These are phyloP conservation scores for Vidua macroura DNA, from an alignment of 2,113 vertebrate genomes.

Conservation along the genomic window DNA sequence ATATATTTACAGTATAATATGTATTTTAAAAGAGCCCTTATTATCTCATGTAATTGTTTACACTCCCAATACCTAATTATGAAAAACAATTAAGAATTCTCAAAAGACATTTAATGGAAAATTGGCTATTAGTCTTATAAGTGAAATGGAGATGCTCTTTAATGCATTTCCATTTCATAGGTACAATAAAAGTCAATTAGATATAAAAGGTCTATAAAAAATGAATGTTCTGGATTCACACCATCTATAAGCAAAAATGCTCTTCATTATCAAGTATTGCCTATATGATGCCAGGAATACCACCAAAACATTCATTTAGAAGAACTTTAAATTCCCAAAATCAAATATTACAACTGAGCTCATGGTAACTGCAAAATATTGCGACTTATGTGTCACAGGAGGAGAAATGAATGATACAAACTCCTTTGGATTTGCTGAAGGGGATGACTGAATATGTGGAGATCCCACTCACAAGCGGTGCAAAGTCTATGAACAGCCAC, in stretches of 20 bases:
- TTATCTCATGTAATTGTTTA: not conserved
- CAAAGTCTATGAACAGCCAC: not conserved
- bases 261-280: not conserved
- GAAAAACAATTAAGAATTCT: constrained; percentile 4
- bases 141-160: not conserved
- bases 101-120: not conserved
- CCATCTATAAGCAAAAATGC: not conserved
- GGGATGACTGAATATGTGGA: fast-evolving
- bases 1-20: not conserved
- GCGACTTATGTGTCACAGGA: not conserved
- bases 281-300: not conserved
- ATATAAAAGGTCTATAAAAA: constrained; percentile 10
- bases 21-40: not conserved
- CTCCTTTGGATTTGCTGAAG: not conserved
- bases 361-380: not conserved
- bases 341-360: not conserved
- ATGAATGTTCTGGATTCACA: not conserved
- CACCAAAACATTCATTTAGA: not conserved
- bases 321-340: not conserved
- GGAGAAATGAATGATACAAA: not conserved
- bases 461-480: not conserved
- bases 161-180: not conserved
- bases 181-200: not conserved
- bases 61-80: not conserved
- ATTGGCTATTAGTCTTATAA: not conserved